Conservation (phyloP, 1,140 invertebrate species). For the Ylistrum balloti region DNA sequence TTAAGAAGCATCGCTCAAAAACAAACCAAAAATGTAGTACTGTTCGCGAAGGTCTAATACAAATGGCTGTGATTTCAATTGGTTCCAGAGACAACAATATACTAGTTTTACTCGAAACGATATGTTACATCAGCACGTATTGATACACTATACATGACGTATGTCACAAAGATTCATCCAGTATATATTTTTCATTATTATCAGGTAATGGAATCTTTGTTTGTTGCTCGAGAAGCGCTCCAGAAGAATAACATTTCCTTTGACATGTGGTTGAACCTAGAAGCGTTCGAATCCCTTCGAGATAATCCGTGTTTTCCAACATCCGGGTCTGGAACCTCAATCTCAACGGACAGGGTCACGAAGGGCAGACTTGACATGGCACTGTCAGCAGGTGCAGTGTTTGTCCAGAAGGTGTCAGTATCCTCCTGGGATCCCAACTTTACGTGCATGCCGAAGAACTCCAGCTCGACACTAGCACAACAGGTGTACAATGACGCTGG, state of each 20-base stretch:
- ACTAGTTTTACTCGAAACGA: too few species aligned
- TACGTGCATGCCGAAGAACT: conserved; percentile 68
- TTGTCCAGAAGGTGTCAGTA: conserved; percentile 69
- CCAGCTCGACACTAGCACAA: conserved; percentile 54
- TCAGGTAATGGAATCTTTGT: conserved; percentile 1
- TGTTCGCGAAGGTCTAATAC: too few species aligned
- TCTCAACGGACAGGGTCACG: conserved; percentile 64
- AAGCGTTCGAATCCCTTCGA: conserved; percentile 72
- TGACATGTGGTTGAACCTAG: conserved; percentile 73
- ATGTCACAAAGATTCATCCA: too few species aligned
- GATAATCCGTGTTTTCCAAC: conserved; percentile 69
- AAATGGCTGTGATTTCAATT: too few species aligned
- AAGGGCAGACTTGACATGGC: conserved; percentile 71
- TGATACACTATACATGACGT: too few species aligned
- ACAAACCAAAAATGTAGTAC: too few species aligned
- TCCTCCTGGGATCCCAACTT: conserved; percentile 76
- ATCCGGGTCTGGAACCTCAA: conserved; percentile 63
- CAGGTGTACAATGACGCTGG: conserved; percentile 63
- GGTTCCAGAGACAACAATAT: too few species aligned
- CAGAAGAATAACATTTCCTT: conserved; percentile 46
- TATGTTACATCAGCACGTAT: too few species aligned
- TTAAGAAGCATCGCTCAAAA: too few species aligned
- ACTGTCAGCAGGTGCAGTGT: conserved; percentile 65
- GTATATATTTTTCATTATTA: not conserved
- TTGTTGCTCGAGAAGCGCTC: not conserved